phyloP scores from a whole-genome alignment of 2,888 invertebrate species.

The Perizoma affinitatum region DNA sequence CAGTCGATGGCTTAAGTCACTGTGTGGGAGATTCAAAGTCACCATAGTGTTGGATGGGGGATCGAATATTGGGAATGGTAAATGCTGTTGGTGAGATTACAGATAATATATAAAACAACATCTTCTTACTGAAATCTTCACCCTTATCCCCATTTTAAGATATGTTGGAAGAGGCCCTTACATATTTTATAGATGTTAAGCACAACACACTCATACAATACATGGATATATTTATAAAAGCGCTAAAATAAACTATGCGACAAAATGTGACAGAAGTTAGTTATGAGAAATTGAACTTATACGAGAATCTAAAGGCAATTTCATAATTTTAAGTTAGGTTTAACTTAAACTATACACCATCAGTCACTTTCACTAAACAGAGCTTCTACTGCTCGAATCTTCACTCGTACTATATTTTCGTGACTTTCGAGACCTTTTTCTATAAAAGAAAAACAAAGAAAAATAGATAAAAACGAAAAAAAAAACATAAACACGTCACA shows the following conservation, averaged over 20 bases:
- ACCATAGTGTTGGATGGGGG: too few species aligned
- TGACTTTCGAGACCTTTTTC: constrained; percentile 80
- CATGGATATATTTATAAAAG: constrained; percentile 29
- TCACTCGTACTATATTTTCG: constrained; percentile 79
- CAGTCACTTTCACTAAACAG: constrained; percentile 71
- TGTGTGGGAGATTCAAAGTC: too few species aligned
- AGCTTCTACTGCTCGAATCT: constrained; percentile 71
- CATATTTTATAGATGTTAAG: constrained; percentile 18
- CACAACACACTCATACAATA: constrained; percentile 31
- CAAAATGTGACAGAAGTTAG: constrained; percentile 22
- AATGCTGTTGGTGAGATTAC: too few species aligned
- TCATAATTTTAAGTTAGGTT: constrained; percentile 33
- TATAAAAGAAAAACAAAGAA: constrained; percentile 77
- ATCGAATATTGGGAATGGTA: too few species aligned
- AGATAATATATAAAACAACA: too few species aligned
- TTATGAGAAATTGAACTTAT: constrained; percentile 17
- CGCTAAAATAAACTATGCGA: constrained; percentile 16
- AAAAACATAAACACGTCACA: constrained; percentile 46
- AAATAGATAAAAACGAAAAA: constrained; percentile 55
- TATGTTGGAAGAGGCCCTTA: background rate
- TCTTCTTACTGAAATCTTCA: too few species aligned
- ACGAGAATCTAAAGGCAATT: constrained; percentile 10
- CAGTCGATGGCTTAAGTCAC: too few species aligned
- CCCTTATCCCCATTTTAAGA: too few species aligned
- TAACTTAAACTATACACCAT: constrained; percentile 48